Conservation (phyloP, 2,888 invertebrate genomes). For the Phortica okadai region DNA sequence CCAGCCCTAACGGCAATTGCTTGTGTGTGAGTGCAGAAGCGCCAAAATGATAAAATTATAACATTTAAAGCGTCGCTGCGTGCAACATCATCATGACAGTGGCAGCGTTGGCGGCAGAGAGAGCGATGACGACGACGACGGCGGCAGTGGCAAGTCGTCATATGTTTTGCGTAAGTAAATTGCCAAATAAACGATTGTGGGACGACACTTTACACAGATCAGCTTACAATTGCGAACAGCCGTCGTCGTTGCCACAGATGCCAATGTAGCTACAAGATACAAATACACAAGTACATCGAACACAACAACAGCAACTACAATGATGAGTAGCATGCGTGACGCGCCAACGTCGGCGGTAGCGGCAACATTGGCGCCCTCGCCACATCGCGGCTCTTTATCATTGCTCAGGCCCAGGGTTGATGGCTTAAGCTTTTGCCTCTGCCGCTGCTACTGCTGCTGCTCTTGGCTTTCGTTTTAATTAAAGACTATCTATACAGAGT, state of each 20-base stretch:
- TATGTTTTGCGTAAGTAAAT: not conserved
- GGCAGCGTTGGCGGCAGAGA: no score
- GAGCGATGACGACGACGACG: no score
- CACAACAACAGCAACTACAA: not conserved
- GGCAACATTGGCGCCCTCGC: no score
- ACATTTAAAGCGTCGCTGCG: not conserved
- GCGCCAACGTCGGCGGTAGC: not conserved
- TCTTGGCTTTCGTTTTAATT: conserved; percentile 15
- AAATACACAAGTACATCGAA: not conserved
- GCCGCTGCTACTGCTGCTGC: not conserved
- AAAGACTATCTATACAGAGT: not conserved
- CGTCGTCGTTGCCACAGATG: not conserved
- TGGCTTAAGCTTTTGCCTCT: not conserved
- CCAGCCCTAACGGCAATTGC: no score
- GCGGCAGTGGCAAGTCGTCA: not conserved
- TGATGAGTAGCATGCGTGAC: not conserved
- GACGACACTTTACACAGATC: conserved; percentile 3
- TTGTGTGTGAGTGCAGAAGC: not conserved
- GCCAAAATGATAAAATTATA: conserved; percentile 14
- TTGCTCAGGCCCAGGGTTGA: not conserved
- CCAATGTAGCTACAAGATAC: not conserved
- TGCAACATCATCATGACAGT: not conserved
- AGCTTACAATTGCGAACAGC: conserved; percentile 11
- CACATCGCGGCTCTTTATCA: not conserved
- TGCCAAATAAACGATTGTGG: conserved; percentile 13